phyloP scores from a whole-genome alignment of 2,113 vertebrate genomes.

The Otus sunia region DNA sequence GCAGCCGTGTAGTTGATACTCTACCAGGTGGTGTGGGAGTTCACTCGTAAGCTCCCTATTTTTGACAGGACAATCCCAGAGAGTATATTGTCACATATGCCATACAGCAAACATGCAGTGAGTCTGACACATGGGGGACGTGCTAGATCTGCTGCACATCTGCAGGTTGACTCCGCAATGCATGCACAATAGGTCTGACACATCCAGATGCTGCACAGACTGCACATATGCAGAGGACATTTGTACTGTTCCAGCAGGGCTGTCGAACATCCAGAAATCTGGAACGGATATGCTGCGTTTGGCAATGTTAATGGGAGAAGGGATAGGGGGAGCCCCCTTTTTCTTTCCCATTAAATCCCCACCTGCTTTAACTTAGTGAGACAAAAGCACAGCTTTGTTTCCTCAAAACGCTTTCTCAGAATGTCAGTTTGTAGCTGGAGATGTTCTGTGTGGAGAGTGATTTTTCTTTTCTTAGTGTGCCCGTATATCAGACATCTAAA shows the following conservation, averaged over 20 bases:
- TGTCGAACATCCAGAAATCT: background rate
- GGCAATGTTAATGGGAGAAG: slow-evolving; percentile 17
- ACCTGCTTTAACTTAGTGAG: slow-evolving; percentile 25
- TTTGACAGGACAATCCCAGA: background rate
- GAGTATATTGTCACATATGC: background rate
- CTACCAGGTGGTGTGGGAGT: background rate
- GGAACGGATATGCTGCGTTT: background rate
- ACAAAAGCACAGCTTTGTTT: background rate
- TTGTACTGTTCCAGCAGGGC: background rate
- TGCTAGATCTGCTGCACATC: background rate
- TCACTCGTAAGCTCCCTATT: background rate
- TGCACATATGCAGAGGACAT: slow-evolving; percentile 23
- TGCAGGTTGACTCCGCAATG: background rate
- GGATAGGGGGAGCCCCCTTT: background rate
- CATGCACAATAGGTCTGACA: background rate
- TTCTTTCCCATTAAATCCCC: slow-evolving; percentile 6
- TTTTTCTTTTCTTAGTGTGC: background rate
- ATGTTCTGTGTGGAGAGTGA: background rate
- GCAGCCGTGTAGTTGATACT: background rate
- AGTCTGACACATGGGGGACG: background rate
- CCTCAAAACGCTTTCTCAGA: background rate
- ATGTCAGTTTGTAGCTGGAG: background rate
- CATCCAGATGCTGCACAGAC: slow-evolving; percentile 50
- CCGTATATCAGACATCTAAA: background rate
- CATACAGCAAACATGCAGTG: background rate